These are phyloP conservation scores for Saturnia pavonia DNA, from an alignment of 2,888 invertebrate genomes.

Conservation along the genomic window DNA sequence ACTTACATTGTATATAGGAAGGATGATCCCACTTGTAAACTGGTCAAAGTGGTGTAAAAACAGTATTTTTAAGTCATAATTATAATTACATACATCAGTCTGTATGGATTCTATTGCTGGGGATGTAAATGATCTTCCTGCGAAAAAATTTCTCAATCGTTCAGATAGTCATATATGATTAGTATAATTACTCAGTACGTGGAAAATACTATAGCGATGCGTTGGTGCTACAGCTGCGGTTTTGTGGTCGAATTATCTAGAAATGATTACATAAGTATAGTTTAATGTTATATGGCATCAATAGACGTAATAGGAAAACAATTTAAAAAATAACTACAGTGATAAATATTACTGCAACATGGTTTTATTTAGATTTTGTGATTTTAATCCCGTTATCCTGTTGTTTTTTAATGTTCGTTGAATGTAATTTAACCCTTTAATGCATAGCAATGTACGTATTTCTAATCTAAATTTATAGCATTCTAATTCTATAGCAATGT, in stretches of 20 bases:
- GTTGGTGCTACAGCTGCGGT: constrained; percentile 2
- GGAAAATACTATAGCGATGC: background rate
- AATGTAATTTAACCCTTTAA: background rate
- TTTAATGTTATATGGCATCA: background rate
- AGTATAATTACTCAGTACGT: background rate
- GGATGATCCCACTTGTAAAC: background rate
- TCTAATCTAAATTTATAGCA: no score
- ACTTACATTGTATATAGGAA: background rate
- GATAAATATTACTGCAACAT: constrained; percentile 13
- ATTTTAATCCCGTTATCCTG: background rate
- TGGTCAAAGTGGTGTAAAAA: background rate
- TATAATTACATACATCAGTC: background rate
- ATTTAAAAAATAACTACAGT: constrained; percentile 1
- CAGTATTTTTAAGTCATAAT: background rate
- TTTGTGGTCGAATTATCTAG: constrained; percentile 3
- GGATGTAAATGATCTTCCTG: background rate
- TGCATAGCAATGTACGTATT: no score
- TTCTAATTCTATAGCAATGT: no score
- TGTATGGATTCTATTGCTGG: background rate
- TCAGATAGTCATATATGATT: background rate
- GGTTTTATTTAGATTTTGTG: background rate
- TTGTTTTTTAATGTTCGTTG: background rate
- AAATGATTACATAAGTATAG: constrained; percentile 1
- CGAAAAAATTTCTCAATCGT: background rate
- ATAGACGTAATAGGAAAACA: background rate